These are phyloP conservation scores for Semicossyphus pulcher DNA, from an alignment of 2,113 vertebrate species.

Conservation along the genomic window DNA sequence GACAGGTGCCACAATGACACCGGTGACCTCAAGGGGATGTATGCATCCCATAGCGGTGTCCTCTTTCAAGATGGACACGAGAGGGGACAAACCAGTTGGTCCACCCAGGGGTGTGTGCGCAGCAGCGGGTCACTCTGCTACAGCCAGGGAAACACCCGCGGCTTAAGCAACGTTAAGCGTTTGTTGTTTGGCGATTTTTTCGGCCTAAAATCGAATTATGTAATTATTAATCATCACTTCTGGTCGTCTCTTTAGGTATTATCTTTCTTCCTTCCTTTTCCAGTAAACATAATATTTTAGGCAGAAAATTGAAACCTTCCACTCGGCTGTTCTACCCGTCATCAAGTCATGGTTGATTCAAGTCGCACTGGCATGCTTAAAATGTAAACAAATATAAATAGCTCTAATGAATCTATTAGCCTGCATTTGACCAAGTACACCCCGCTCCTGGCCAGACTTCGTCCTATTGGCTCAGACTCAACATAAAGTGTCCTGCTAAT, in stretches of 20 bases:
- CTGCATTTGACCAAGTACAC: slow-evolving; percentile 44
- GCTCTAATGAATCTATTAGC: slow-evolving; percentile 41
- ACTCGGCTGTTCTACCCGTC: neutral
- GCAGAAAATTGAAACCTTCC: too few species aligned
- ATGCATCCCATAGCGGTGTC: slow-evolving; percentile 78
- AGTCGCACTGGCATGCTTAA: slow-evolving; percentile 14
- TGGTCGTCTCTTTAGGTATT: neutral
- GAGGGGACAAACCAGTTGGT: slow-evolving; percentile 71
- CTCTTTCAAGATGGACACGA: slow-evolving; percentile 72
- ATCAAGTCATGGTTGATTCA: neutral
- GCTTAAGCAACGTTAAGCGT: neutral
- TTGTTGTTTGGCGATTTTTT: slow-evolving; percentile 8
- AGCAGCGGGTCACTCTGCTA: slow-evolving; percentile 11
- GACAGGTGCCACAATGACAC: slow-evolving; percentile 80
- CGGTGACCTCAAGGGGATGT: slow-evolving; percentile 71
- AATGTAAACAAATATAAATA: slow-evolving; percentile 40
- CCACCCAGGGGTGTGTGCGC: slow-evolving; percentile 39
- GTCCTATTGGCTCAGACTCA: slow-evolving; percentile 68
- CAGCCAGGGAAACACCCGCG: slow-evolving; percentile 13
- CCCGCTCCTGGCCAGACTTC: slow-evolving; percentile 35
- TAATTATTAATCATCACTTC: neutral
- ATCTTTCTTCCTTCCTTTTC: neutral
- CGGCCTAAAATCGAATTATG: accelerated
- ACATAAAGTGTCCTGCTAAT: slow-evolving; percentile 69
- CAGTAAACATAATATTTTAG: too few species aligned